Conservation (phyloP, 1,140 invertebrate species). For the Drosophila oshimai region DNA sequence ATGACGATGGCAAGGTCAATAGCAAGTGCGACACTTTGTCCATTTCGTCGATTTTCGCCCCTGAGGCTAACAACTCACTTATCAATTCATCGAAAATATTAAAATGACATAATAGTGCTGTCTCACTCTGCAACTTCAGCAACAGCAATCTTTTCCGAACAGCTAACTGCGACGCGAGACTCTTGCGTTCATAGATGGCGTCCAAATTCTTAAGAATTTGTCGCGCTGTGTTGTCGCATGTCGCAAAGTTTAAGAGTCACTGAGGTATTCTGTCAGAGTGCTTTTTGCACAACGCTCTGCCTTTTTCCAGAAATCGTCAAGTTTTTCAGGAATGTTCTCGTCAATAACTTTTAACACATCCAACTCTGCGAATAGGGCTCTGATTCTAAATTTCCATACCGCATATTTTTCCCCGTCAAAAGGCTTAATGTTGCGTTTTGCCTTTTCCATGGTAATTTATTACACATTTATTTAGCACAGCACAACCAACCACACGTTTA, state of each 20-base stretch:
- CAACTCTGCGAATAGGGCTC: background rate
- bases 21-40: conserved; percentile 79
- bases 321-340: background rate
- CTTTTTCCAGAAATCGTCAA: background rate
- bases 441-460: background rate
- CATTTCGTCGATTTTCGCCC: conserved; percentile 77
- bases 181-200: background rate
- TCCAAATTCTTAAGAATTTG: conserved; percentile 11
- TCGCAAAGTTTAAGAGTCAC: conserved; percentile 2
- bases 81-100: conserved; percentile 76
- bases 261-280: conserved; percentile 3
- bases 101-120: conserved; percentile 67
- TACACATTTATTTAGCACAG: background rate
- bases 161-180: conserved; percentile 16
- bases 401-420: background rate
- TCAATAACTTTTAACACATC: conserved; percentile 47
- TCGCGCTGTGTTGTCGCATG: background rate
- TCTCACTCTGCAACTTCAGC: conserved; percentile 77
- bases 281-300: background rate
- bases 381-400: background rate
- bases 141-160: conserved; percentile 72
- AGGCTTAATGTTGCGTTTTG: background rate
- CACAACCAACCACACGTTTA: background rate
- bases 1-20: conserved; percentile 70
- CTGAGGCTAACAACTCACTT: conserved; percentile 70